Base-by-base conservation (phyloP, 1,140 invertebrate genomes). In the Leptinotarsa defecta region DNA sequence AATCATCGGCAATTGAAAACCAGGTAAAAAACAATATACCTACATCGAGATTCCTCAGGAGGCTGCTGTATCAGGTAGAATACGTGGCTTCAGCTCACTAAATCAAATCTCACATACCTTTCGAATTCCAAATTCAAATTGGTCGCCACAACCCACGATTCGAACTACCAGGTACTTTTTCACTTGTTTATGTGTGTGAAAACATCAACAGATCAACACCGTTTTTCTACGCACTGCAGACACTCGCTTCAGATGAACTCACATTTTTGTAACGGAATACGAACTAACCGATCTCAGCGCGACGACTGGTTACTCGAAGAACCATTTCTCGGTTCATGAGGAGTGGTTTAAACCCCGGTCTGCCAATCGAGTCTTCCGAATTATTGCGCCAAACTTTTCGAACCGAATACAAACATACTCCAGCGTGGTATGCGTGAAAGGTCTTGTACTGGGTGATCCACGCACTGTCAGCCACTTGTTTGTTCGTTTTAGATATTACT, bases 181-280 rank as follows among this genome's bases (percentile, higher is more conserved):
- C 71, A 79, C 74, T 48, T 22, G 68, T 34, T 48, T 48, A 20
- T 70, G 68, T 67, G 71, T 71, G 73, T 73, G 49, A 72, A 71
- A 52, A 73, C 52, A 67, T 57, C 49, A 43, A 43, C 34, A 72
- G 65, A 52, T 70, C 52, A 73, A 57, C 74, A 74, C 71, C 70
- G 67, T 61, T 64, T 74, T 73, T 68, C 64, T 77, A 76, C 78
- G 78, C 74, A 75, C 78, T 64, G 74, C 74, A 73, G 43, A 52
- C 73, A 75, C 69, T 71, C 57, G 68, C 71, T 61, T 57, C 68
- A 79, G 77, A 73, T 73, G 74, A 73, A 78, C 65, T 75, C 52
- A 74, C 74, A 76, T 74, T 77, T 77, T 77, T 77, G 76, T 77
- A 77, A 77, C 76, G 76, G 78, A 72, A 72, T 74, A 75, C 73